Evolutionary conservation across 2,113 vertebrate species (phyloP).

Genomic region (Hydrolagus affinis): DNA sequence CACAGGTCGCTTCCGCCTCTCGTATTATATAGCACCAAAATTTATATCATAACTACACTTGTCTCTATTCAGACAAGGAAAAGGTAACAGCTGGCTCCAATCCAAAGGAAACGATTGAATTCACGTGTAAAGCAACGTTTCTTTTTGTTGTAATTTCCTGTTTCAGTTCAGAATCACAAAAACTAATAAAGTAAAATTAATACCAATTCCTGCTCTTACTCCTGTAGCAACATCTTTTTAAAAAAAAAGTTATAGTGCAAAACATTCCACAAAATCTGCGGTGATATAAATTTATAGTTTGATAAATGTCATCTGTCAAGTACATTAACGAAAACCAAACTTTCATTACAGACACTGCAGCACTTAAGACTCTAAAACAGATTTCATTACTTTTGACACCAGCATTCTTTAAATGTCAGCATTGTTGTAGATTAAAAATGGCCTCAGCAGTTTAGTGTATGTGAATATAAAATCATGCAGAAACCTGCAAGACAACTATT

Average conservation of each 20-base stretch:
- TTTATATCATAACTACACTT: not conserved
- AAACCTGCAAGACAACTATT: not conserved
- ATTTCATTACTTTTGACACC: slow-evolving; percentile 11
- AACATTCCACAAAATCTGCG: not conserved
- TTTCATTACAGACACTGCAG: not conserved
- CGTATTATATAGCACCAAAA: not conserved
- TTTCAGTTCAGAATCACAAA: not conserved
- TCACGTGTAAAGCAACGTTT: not conserved
- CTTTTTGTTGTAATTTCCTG: not conserved
- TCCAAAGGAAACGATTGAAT: not conserved
- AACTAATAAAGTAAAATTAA: too few species aligned
- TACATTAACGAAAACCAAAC: not conserved
- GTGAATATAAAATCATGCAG: not conserved
- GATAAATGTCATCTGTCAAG: slow-evolving; percentile 25
- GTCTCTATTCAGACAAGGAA: not conserved
- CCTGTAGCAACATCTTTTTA: not conserved
- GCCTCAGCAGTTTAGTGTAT: not conserved
- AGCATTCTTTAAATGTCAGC: slow-evolving; percentile 11
- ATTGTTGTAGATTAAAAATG: slow-evolving; percentile 1
- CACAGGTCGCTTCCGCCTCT: not conserved
- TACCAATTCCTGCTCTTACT: not conserved
- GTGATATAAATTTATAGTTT: slow-evolving; percentile 15
- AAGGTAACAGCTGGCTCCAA: not conserved
- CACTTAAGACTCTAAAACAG: not conserved
- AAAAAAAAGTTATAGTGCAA: not conserved